Evolutionary conservation across 2,113 vertebrate genomes (phyloP).

Genomic region (Notiomystis cincta): DNA sequence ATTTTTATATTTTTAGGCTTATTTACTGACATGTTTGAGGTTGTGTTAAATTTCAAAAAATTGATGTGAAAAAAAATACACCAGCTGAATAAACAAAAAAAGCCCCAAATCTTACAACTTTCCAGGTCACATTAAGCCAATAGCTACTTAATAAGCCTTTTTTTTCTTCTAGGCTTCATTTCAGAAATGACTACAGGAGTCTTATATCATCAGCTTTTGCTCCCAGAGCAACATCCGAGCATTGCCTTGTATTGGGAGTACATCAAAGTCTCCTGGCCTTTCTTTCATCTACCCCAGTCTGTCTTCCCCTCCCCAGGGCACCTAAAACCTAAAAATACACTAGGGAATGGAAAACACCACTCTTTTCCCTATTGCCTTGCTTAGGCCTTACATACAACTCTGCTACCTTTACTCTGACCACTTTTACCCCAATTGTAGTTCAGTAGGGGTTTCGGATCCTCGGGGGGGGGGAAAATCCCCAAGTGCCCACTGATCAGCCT

Average conservation of each 20-base stretch:
- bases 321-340: neutral
- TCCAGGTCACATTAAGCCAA: neutral
- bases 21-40: neutral
- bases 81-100: neutral
- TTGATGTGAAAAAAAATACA: neutral
- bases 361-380: neutral
- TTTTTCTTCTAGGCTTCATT: neutral
- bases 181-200: neutral
- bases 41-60: constrained; percentile 10
- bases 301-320: neutral
- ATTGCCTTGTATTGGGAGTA: neutral
- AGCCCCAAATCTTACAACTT: neutral
- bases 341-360: neutral
- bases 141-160: neutral
- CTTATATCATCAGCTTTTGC: neutral
- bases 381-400: neutral
- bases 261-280: constrained; percentile 7
- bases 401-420: neutral
- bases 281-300: neutral
- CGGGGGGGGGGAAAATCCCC: neutral
- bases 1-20: neutral
- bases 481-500: neutral
- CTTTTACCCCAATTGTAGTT: neutral
- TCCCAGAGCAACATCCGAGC: neutral
- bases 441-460: neutral